phyloP scores from a whole-genome alignment of 2,888 invertebrate genomes.

The Athripsodes cinereus region DNA sequence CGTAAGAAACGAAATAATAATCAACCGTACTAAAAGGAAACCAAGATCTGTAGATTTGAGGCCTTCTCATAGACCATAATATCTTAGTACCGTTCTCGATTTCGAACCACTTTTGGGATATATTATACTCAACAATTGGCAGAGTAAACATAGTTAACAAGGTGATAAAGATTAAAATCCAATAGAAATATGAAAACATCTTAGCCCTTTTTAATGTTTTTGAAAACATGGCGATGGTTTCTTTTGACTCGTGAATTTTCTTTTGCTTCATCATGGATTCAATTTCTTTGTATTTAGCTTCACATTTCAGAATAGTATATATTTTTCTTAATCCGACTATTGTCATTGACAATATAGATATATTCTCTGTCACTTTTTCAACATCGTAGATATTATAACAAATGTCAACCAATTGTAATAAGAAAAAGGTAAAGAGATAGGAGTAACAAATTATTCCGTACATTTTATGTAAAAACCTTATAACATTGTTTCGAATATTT shows the following conservation, averaged over 20 bases:
- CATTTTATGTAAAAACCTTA: constrained; percentile 10
- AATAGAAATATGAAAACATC: constrained; percentile 20
- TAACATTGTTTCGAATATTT: constrained; percentile 2
- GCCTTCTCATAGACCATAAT: constrained; percentile 22
- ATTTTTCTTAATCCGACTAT: constrained; percentile 20
- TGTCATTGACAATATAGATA: constrained; percentile 23
- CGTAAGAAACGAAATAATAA: constrained; percentile 21
- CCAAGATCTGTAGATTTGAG: constrained; percentile 26
- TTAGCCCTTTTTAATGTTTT: constrained; percentile 7
- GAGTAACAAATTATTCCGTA: constrained; percentile 12
- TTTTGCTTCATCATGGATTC: constrained; percentile 15
- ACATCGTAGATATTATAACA: constrained; percentile 20
- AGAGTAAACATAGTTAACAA: constrained; percentile 15
- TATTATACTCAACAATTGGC: constrained; percentile 20
- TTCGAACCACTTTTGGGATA: constrained; percentile 14
- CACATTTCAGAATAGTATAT: constrained; percentile 12
- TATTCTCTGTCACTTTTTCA: constrained; percentile 24
- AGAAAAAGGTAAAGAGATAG: constrained; percentile 20
- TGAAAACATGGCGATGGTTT: background rate
- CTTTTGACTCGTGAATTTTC: constrained; percentile 10
- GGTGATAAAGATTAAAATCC: constrained; percentile 17
- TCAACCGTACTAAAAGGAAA: constrained; percentile 17
- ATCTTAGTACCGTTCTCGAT: constrained; percentile 20
- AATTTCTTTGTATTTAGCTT: constrained; percentile 14
- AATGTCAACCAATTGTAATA: constrained; percentile 22